These are phyloP conservation scores for Sinelater perroti DNA, from an alignment of 2,888 invertebrate genomes.

Conservation along the genomic window DNA sequence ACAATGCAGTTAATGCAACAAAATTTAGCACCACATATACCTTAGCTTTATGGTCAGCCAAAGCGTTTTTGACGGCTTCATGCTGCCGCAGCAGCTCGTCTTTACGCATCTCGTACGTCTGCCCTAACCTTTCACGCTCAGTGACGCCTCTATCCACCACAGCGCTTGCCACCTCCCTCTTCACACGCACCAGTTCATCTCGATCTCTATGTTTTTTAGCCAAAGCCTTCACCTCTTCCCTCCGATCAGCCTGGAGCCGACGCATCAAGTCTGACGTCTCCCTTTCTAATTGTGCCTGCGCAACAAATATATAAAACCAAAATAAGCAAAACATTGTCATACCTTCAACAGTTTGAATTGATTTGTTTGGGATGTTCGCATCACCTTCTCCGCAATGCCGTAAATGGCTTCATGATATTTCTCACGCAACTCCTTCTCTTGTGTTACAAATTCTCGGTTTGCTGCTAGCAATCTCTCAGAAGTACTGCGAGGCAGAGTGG, in stretches of 20 bases:
- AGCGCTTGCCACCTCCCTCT: constrained; percentile 81
- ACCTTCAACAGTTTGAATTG: constrained; percentile 82
- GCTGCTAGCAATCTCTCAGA: constrained; percentile 71
- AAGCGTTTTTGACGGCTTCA: constrained; percentile 75
- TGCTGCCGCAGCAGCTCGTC: constrained; percentile 81
- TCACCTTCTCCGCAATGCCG: constrained; percentile 79
- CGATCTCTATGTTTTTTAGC: constrained; percentile 90
- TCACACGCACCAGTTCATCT: constrained; percentile 87
- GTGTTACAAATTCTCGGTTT: constrained; percentile 73
- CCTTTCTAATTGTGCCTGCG: constrained; percentile 70
- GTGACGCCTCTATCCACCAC: constrained; percentile 90
- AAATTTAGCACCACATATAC: constrained; percentile 54
- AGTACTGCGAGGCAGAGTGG: constrained; percentile 68
- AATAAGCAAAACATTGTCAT: constrained; percentile 16
- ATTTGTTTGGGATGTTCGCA: constrained; percentile 78
- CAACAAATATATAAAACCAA: not conserved
- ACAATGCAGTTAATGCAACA: not conserved
- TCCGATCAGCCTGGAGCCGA: constrained; percentile 81
- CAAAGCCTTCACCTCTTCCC: constrained; percentile 87
- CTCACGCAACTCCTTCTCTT: constrained; percentile 80
- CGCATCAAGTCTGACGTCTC: constrained; percentile 81
- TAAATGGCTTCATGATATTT: constrained; percentile 86
- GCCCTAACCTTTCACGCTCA: constrained; percentile 83
- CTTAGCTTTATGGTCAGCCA: constrained; percentile 73
- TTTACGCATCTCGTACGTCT: constrained; percentile 78